Conservation (phyloP, 2,113 vertebrate genomes). For the Hylia prasina region DNA sequence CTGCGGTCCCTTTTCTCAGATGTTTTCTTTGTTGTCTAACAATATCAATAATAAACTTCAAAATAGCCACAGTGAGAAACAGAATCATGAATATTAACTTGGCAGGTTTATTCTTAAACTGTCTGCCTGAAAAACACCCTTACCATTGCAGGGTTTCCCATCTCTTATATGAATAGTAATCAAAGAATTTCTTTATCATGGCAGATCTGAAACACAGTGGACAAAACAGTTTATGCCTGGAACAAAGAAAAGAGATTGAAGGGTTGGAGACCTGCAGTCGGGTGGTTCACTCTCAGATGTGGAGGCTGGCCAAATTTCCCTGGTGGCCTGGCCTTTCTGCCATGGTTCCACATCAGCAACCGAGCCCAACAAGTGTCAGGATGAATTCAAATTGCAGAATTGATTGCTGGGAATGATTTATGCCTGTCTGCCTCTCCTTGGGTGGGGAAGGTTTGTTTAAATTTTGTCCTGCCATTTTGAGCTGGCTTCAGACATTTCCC, state of each 20-base stretch:
- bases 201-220: not conserved
- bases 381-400: slow-evolving; percentile 68
- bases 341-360: slow-evolving; percentile 68
- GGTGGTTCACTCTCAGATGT: slow-evolving; percentile 65
- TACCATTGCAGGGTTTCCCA: not conserved
- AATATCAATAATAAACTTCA: not conserved
- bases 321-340: slow-evolving; percentile 69
- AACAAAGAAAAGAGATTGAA: not conserved
- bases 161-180: not conserved
- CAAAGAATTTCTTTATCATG: not conserved
- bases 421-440: slow-evolving; percentile 73
- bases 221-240: not conserved
- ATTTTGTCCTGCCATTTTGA: slow-evolving; percentile 79
- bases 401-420: slow-evolving; percentile 79
- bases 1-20: not conserved
- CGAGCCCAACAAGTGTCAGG: slow-evolving; percentile 62
- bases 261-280: not conserved
- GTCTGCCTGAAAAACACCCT: not conserved
- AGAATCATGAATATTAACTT: not conserved
- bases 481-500: slow-evolving; percentile 11
- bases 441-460: slow-evolving; percentile 69
- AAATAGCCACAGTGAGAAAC: not conserved
- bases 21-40: not conserved
- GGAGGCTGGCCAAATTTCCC: slow-evolving; percentile 82
- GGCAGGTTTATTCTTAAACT: not conserved